Evolutionary conservation across 2,113 vertebrate genomes (phyloP).

Genomic region (Cheirogaleus medius): DNA sequence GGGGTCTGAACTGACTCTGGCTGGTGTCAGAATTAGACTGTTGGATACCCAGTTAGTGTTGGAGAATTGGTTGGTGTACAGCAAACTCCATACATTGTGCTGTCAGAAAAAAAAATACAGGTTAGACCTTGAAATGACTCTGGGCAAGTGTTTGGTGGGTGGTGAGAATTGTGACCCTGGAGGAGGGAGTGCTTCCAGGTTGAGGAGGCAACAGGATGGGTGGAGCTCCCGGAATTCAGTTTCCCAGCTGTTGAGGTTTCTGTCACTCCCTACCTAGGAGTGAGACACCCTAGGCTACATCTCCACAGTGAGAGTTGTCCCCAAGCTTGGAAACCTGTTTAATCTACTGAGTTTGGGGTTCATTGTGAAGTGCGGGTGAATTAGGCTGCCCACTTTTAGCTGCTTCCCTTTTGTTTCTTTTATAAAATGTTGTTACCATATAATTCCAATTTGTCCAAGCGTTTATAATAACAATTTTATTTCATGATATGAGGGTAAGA

Average conservation of each 20-base stretch:
- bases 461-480: not conserved
- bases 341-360: not conserved
- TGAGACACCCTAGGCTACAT: fast-evolving
- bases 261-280: not conserved
- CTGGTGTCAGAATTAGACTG: not conserved
- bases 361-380: not conserved
- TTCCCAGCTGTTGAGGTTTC: not conserved
- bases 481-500: not conserved
- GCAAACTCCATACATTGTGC: not conserved
- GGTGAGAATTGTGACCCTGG: not conserved
- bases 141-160: not conserved
- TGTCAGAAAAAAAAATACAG: not conserved
- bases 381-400: not conserved
- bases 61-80: not conserved
- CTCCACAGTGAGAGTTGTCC: not conserved
- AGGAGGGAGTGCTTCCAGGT: not conserved
- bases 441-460: not conserved
- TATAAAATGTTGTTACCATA: not conserved
- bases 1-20: not conserved
- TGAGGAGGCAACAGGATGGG: not conserved
- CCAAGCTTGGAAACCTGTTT: not conserved
- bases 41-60: not conserved
- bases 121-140: not conserved
- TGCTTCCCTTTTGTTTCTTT: not conserved
- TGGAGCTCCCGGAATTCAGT: not conserved